Base-by-base conservation (phyloP, 2,888 invertebrate species). In the Clepsis dumicolana region DNA sequence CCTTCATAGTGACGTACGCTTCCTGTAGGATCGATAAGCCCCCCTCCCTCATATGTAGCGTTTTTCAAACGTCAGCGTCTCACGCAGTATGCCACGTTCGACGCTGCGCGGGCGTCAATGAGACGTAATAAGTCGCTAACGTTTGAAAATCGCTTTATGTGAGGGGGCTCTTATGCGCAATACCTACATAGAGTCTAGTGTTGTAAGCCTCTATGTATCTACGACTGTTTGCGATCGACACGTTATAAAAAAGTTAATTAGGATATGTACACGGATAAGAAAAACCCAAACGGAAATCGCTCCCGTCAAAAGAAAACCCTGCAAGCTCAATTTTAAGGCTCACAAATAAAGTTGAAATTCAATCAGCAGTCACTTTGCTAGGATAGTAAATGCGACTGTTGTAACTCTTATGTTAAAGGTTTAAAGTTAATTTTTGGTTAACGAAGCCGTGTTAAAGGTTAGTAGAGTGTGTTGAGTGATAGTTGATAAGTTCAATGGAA, bases 401-500 rank as follows among this genome's bases (percentile, higher is more conserved):
- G 41, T 16, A 57, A 12, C 24, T 38, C 10, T 56, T 50, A 50
- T 3, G 2, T 3, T 27, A 18, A 21, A 56, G 16, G 41, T 8
- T 10, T 64, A 64, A 14, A 25, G 60, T 38, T 44, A 10, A 41
- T 1, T 38, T 66, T 21, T 14, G 14, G 16, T 16, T 12, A n/a
- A 14, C 18, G 35, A 5, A 35, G 24, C 35, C n/a, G n/a, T 12
- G 62, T 27, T 44, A 41, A 14, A 35, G 44, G 38, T 67, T 67
- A n/a, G 62, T 57, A 7, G 10, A 24, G 18, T 25, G 25, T 62
- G 48, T 12, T 50, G 66, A 67, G 85, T 81, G 84, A 87, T 82
- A 86, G 86, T 87, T 79, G 76, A 80, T 83, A 82, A 79, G 81
- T 82, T 81, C 77, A 74, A 73, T 70, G 65, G 73, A 76, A 82